Base-by-base conservation (phyloP, 2,797 vertebrate genomes). In the Parotocinclus haroldoi region DNA sequence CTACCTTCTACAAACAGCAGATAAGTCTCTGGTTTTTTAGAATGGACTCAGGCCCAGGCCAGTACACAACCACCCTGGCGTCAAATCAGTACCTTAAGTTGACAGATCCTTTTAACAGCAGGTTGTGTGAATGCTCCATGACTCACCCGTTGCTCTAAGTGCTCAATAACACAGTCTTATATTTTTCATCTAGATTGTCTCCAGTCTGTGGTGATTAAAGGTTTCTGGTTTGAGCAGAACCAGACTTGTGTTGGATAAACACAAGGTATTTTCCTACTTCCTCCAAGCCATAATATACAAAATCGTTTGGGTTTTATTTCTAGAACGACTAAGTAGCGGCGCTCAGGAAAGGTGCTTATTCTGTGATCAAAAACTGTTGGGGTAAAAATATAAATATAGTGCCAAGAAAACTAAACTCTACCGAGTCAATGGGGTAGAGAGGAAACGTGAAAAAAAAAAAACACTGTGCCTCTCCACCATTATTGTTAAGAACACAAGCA, bases 401-500 rank as follows among this genome's bases (percentile, higher is more conserved):
- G 27, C 45, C 55, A 39, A 58, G 61, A 64, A n/a, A 46, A 18
- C 18, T 18, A 62, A 65, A 58, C 62, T 52, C 6, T 7, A 54
- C 12, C 17, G 44, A 53, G 63, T 70, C 63, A 73, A 67, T 73
- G 55, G 36, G 38, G 44, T 9, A 10, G 40, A 67, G 54, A 66
- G 66, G 58, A 73, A 69, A 55, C 39, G 52, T 68, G 66, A 56
- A 17, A 48, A 51, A 49, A 56, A 17, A 48, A 51, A 49, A 45
- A 58, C 58, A 10, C 63, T 65, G 60, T 52, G 62, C 50, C 69
- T 58, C 48, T 42, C 51, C 40, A 69, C 66, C 63, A 45, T 50
- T 39, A 64, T 55, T 64, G 60, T 66, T 72, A 55, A 74, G 68
- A 69, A 40, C 53, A 61, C 52, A 53, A 58, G 66, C 65, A 58